These are phyloP conservation scores for Cotesia congregata DNA, from an alignment of 2,888 invertebrate genomes.

Conservation along the genomic window DNA sequence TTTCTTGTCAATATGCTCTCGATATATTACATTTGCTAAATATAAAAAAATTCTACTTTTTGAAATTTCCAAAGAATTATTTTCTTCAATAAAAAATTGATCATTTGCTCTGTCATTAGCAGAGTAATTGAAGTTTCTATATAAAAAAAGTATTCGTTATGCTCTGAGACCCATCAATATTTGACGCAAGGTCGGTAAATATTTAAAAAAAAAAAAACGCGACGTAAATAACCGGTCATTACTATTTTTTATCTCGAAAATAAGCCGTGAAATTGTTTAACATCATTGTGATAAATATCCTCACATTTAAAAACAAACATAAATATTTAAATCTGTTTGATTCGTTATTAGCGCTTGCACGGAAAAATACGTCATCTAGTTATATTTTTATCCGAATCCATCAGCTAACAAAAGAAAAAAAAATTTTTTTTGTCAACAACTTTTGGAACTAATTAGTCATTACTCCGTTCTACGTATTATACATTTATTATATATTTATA, in stretches of 20 bases:
- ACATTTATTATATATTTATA: neutral
- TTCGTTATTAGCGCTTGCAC: neutral
- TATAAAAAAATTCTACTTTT: no score
- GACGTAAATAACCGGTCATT: neutral
- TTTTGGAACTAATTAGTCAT: neutral
- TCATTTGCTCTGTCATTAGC: no score
- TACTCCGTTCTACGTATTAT: no score
- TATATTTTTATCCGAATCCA: neutral
- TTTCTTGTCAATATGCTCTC: no score
- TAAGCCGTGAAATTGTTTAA: constrained; percentile 18
- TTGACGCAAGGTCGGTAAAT: neutral
- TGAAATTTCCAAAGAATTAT: no score
- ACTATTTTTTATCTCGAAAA: neutral
- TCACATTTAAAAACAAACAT: neutral
- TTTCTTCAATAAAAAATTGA: no score
- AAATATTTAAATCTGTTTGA: constrained; percentile 13
- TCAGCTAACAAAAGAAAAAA: no score
- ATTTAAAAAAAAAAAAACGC: neutral
- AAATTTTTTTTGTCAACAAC: neutral
- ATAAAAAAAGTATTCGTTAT: no score
- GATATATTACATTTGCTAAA: no score
- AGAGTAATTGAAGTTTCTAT: no score
- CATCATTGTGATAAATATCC: constrained; percentile 8
- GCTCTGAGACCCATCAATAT: neutral
- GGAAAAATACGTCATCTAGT: neutral